phyloP scores from a whole-genome alignment of 2,113 vertebrate genomes.

The Scopus umbretta region DNA sequence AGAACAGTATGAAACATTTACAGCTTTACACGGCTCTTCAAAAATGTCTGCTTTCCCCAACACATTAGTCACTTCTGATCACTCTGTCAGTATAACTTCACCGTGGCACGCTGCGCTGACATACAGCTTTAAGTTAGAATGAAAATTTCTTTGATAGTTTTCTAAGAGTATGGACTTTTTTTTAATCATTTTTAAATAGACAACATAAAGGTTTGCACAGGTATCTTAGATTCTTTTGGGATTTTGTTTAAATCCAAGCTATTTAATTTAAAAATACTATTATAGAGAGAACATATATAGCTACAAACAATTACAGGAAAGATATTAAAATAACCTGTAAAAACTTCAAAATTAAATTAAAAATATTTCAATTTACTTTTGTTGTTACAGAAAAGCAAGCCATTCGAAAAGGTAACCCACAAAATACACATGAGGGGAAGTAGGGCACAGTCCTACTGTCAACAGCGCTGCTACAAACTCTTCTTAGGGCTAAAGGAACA shows the following conservation, averaged over 20 bases:
- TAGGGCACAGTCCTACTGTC: neutral
- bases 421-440: neutral
- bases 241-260: neutral
- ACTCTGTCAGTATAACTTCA: neutral
- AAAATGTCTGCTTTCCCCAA: neutral
- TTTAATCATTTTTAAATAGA: neutral
- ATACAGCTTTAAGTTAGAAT: neutral
- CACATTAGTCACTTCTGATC: neutral
- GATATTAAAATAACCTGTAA: neutral
- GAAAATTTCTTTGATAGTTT: neutral
- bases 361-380: neutral
- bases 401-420: neutral
- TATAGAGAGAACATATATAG: neutral
- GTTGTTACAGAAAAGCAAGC: neutral
- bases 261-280: neutral
- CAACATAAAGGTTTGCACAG: neutral
- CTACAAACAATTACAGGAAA: neutral
- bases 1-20: neutral
- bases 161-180: neutral
- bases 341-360: neutral
- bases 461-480: neutral
- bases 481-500: neutral
- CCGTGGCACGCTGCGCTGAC: neutral
- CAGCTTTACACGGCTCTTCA: neutral
- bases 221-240: neutral